Conservation (phyloP, 2,113 vertebrate species). For the Embiotoca jacksoni region DNA sequence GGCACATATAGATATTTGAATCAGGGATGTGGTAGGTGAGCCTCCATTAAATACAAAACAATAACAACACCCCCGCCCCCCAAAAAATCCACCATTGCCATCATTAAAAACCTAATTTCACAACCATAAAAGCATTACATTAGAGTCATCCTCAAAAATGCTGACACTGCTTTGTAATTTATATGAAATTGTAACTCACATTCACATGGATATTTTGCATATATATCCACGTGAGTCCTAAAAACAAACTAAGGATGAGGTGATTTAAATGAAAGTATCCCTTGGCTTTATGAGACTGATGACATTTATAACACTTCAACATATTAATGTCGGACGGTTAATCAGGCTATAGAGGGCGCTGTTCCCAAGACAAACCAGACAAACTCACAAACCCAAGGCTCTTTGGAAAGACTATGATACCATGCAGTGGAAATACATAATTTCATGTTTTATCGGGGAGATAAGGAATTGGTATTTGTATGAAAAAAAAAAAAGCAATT, state of each 20-base stretch:
- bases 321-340: fast-evolving
- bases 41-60: background rate
- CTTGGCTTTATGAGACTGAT: background rate
- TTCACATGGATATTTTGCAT: too few species aligned
- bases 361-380: constrained; percentile 27
- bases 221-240: background rate
- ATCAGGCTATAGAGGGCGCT: constrained; percentile 42
- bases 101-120: too few species aligned
- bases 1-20: constrained; percentile 8
- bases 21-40: background rate
- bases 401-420: background rate
- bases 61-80: background rate
- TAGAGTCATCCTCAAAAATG: background rate
- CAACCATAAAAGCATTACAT: too few species aligned
- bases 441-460: background rate
- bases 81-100: too few species aligned
- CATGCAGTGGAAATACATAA: background rate
- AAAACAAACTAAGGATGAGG: background rate
- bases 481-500: background rate
- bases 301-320: background rate
- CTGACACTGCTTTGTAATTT: background rate
- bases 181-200: too few species aligned
- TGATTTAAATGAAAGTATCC: too few species aligned
- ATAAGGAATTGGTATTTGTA: too few species aligned
- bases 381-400: background rate